A percentile compares a stretch with the other conserved stretches of the same genome.
These are phyloP conservation scores for Grus americana DNA, from an alignment of 2,113 vertebrate genomes.

Conservation along the genomic window DNA sequence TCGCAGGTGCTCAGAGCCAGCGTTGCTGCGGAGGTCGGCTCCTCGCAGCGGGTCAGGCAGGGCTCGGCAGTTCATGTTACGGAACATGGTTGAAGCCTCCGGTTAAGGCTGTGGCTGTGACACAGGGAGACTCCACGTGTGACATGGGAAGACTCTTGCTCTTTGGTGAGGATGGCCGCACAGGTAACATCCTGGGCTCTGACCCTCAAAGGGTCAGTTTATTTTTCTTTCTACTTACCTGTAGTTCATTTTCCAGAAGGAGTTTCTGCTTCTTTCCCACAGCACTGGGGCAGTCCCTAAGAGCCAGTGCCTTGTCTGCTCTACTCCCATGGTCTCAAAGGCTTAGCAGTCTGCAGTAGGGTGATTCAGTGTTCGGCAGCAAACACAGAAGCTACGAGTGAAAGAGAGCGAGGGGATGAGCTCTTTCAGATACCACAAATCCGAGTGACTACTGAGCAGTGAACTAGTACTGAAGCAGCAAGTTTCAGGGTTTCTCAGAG, in stretches of 20 bases:
- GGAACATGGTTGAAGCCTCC: neutral
- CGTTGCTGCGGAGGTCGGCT: neutral
- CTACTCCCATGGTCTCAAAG: fast-evolving
- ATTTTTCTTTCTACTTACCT: neutral
- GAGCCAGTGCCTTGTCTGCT: neutral
- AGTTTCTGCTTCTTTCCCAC: neutral
- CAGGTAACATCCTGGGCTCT: neutral
- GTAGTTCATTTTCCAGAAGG: neutral
- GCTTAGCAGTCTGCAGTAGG: neutral
- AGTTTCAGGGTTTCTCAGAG: neutral
- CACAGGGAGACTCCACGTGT: neutral
- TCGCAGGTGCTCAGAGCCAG: neutral
- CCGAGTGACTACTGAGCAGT: neutral
- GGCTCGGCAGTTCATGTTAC: neutral
- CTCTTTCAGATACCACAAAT: neutral
- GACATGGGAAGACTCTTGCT: neutral
- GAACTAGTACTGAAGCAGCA: neutral
- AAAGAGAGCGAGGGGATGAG: neutral
- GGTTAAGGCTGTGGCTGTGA: neutral
- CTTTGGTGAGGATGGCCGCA: neutral
- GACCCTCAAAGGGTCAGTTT: neutral
- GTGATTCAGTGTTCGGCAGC: neutral
- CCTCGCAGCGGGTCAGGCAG: neutral
- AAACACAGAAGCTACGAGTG: neutral
- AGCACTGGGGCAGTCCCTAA: neutral